phyloP scores from a whole-genome alignment of 2,888 invertebrate genomes.

The Leuctra nigra region DNA sequence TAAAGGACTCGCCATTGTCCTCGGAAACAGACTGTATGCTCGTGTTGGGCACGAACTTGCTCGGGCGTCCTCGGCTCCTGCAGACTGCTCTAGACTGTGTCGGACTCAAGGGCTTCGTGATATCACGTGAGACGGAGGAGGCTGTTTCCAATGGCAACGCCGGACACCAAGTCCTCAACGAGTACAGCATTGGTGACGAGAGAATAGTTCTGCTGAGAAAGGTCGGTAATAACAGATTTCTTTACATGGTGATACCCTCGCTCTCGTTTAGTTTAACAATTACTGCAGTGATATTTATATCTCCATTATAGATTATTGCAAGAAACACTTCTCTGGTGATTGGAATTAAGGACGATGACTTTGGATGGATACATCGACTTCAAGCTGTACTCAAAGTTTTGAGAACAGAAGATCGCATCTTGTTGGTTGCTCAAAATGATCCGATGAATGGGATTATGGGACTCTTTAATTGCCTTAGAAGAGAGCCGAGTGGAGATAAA shows the following conservation, averaged over 20 bases:
- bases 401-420: too few relatives aligned
- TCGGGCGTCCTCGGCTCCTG: constrained; percentile 47
- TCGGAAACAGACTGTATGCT: constrained; percentile 47
- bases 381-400: too few relatives aligned
- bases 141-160: not conserved
- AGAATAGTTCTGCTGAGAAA: constrained; percentile 50
- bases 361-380: too few relatives aligned
- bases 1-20: constrained; percentile 54
- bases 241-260: too few relatives aligned
- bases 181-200: constrained; percentile 46
- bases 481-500: constrained; percentile 71
- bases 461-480: constrained; percentile 78
- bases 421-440: constrained; percentile 61
- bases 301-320: too few relatives aligned
- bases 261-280: too few relatives aligned
- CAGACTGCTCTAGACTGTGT: constrained; percentile 45
- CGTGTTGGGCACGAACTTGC: constrained; percentile 46
- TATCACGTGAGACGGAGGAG: constrained; percentile 48
- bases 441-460: constrained; percentile 78
- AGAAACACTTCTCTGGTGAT: too few relatives aligned
- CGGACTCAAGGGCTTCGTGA: constrained; percentile 52
- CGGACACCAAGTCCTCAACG: constrained; percentile 22
- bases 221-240: too few relatives aligned
- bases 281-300: too few relatives aligned
- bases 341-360: too few relatives aligned